These are phyloP conservation scores for Cercopithecus diana DNA, from an alignment of 2,797 vertebrate genomes.

Conservation along the genomic window DNA sequence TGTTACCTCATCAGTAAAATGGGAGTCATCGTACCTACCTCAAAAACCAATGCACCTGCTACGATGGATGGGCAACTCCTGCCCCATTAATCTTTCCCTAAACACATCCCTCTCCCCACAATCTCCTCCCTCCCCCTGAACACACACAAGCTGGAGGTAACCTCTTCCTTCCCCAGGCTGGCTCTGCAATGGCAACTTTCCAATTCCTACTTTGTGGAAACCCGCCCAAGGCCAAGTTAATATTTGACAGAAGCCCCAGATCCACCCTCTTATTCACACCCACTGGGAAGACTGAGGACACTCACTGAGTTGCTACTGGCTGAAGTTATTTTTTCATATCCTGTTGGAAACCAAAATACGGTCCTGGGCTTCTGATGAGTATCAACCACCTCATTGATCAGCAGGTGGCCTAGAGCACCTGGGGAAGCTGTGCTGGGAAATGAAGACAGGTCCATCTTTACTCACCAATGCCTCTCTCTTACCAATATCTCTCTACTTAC, in stretches of 20 bases:
- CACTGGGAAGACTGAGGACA: background rate
- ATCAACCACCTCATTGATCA: background rate
- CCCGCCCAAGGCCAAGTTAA: background rate
- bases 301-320: background rate
- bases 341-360: background rate
- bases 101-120: background rate
- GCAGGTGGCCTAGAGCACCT: background rate
- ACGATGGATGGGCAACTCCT: background rate
- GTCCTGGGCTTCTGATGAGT: background rate
- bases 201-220: background rate
- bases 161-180: background rate
- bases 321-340: background rate
- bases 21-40: background rate
- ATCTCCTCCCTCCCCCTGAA: background rate
- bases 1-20: background rate
- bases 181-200: background rate
- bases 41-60: background rate
- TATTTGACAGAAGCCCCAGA: background rate
- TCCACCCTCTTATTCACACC: background rate
- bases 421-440: background rate
- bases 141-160: background rate
- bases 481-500: too few species aligned
- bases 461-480: background rate
- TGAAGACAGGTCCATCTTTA: background rate
- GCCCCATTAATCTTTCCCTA: background rate